Base-by-base conservation (phyloP, 2,113 vertebrate species). In the Ptilonorhynchus violaceus region DNA sequence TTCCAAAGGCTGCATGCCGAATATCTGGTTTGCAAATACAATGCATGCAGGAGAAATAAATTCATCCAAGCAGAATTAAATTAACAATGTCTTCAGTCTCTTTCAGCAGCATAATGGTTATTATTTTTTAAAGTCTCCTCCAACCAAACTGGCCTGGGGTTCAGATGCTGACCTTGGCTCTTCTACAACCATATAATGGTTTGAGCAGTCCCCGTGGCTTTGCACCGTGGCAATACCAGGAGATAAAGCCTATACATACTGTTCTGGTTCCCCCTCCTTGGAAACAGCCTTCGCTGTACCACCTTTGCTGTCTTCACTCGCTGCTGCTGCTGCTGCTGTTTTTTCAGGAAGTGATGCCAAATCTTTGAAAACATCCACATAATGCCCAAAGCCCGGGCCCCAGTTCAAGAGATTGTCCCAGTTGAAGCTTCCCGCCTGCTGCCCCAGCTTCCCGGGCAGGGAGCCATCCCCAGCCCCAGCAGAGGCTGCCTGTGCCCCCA, bases 361-460 rank as follows among this genome's bases (percentile, higher is more conserved):
- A 98, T 99, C 99, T 96, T 99, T 99, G 97, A 99, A 99, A 94
- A 99, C 99, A 47, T 99, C 99, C 46, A 99, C 99, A 28, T 99
- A 99, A 97, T 99, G 99, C 91, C 99, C 99, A 55, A 99, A 99
- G 37, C 99, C 99, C 0, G 99, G 99, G 72, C 99, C 99, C 99
- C 99, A 99, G 99, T 99, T 99, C 98, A 99, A 98, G 73, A 99
- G 99, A 97, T 98, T 99, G 98, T 99, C 99, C 99, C 99, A 99
- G 98, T 99, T 99, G 98, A 99, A 99, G 94, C 92, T 98, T 58
- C 98, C 99, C 0, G 98, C 98, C 41, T 98, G 99, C 83, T 98
- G 99, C 33, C 99, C 99, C 59, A 99, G 98, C 96, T 98, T 99
- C 76, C 98, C 74, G 37, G 99, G 98, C 89, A 99, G 93, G 25